Base-by-base conservation (phyloP, 2,888 invertebrate genomes). In the Torymus aiolomorphi region DNA sequence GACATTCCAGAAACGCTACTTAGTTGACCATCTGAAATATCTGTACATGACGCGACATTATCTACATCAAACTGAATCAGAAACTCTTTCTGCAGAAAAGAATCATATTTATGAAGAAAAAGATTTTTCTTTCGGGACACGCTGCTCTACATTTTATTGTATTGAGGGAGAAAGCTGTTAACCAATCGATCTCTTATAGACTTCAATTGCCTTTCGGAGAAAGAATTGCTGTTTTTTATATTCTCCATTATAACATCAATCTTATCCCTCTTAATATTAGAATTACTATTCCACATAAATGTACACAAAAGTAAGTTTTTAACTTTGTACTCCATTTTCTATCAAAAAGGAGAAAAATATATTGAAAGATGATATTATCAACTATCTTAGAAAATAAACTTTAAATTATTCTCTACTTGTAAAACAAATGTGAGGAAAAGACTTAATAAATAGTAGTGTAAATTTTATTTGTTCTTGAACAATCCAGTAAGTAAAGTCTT, bases 11-110 rank as follows among this genome's bases (percentile, higher is more conserved):
- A 18, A 13, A n/a, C 51, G 20, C 8, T 14, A 11, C 10, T 10
- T 61, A 54, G 51, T 2, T 57, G 16, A 18, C 63, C 49, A 8
- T 20, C 63, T 24, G 13, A 18, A 73, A 20, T 31, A 13, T 14
- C 16, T n/a, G 18, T 14, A 73, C 11, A 18, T 73, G 8, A 20
- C 14, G 16, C 13, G 8, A 14, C 49, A 54, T 51, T 14, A 10
- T 31, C n/a, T n/a, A n/a, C n/a, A n/a, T n/a, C n/a, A n/a, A n/a
- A n/a, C n/a, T n/a, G n/a, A n/a, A n/a, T n/a, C n/a, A 31, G 13
- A 59, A 31, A 73, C 24, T 63, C 24, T 52, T 61, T 62, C 52
- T 73, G n/a, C 54, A 73, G 52, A 63, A 63, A 73, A 13, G 13
- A 16, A 16, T 18, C 16, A 51, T 51, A 62, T 20, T 62, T 54